phyloP scores from a whole-genome alignment of 2,888 invertebrate genomes.

The Thymelicus lineola region DNA sequence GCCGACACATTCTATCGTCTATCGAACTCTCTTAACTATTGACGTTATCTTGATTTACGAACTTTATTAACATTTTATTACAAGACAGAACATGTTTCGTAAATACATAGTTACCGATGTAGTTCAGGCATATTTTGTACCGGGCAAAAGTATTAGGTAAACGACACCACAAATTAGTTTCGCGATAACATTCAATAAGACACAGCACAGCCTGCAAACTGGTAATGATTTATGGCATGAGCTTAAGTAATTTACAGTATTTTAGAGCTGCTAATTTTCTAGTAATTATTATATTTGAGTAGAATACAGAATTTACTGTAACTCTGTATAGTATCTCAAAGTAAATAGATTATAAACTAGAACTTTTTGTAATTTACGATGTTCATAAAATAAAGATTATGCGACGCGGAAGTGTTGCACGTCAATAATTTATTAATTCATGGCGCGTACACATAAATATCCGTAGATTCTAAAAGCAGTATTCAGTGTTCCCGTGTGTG shows the following conservation, averaged over 20 bases:
- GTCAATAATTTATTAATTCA: constrained; percentile 73
- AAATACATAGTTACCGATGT: constrained; percentile 54
- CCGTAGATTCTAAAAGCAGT: constrained; percentile 63
- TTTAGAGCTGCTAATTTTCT: constrained; percentile 42
- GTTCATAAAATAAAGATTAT: constrained; percentile 80
- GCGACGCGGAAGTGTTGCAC: constrained; percentile 57
- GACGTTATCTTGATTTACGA: constrained; percentile 82
- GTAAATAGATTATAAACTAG: constrained; percentile 79
- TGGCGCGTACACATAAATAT: constrained; percentile 63
- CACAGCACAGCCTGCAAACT: constrained; percentile 18
- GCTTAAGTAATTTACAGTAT: constrained; percentile 28
- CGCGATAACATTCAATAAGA: constrained; percentile 26
- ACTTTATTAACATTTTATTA: constrained; percentile 82
- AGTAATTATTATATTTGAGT: background rate
- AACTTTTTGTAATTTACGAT: constrained; percentile 77
- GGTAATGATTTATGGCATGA: constrained; percentile 16
- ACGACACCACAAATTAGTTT: constrained; percentile 25
- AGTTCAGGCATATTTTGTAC: constrained; percentile 38
- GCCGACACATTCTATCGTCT: constrained; percentile 66
- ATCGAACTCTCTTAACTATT: constrained; percentile 73
- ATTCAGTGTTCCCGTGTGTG: constrained; percentile 68
- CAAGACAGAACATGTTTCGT: constrained; percentile 66
- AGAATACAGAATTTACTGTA: constrained; percentile 5
- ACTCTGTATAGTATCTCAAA: constrained; percentile 21
- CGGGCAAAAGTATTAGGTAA: constrained; percentile 28